phyloP scores from a whole-genome alignment of 2,113 vertebrate species.

The Chloroceryle aenea region DNA sequence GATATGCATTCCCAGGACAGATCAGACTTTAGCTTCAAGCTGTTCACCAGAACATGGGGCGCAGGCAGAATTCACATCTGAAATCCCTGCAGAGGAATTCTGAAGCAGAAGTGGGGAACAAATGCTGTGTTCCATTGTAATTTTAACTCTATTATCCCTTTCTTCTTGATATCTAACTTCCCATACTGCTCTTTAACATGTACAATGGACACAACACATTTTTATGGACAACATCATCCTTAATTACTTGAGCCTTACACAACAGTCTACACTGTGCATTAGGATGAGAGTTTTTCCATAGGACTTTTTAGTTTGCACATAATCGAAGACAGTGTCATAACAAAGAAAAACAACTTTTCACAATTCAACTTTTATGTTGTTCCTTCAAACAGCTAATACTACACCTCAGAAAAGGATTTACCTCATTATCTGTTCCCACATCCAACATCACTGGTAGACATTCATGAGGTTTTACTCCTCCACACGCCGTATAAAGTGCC shows the following conservation, averaged over 20 bases:
- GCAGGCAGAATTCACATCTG: not conserved
- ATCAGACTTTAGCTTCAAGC: not conserved
- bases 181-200: not conserved
- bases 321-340: not conserved
- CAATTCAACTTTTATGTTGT: not conserved
- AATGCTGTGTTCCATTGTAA: not conserved
- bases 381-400: not conserved
- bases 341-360: not conserved
- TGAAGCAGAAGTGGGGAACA: not conserved
- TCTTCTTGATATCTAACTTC: not conserved
- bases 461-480: conserved; percentile 89
- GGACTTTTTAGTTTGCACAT: not conserved
- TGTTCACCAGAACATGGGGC: not conserved
- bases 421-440: conserved; percentile 96
- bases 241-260: not conserved
- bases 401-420: conserved; percentile 57
- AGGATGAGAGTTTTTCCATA: not conserved
- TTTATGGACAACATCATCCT: not conserved
- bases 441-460: conserved; percentile 94
- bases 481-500: conserved; percentile 94
- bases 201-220: not conserved
- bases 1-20: not conserved
- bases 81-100: not conserved
- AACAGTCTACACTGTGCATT: not conserved
- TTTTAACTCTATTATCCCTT: not conserved